A percentile compares a stretch with the other conserved stretches of the same genome.
Evolutionary conservation across 2,113 vertebrate species (phyloP).

Genomic region (Toxostoma redivivum): DNA sequence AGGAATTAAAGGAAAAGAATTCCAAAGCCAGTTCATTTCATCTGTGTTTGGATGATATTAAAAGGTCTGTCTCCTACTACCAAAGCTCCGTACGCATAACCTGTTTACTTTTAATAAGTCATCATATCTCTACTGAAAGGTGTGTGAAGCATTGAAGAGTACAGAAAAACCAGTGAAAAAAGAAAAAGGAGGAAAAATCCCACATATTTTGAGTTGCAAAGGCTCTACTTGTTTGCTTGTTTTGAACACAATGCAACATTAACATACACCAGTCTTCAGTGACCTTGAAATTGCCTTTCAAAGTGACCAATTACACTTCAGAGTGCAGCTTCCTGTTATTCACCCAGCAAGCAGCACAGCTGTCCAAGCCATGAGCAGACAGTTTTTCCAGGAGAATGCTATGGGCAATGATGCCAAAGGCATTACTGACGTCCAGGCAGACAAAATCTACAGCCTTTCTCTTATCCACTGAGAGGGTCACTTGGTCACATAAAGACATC

Average conservation of each 20-base stretch:
- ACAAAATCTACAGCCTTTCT: background rate
- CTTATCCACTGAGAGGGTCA: background rate
- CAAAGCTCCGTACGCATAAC: background rate
- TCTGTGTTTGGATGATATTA: background rate
- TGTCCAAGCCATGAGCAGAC: background rate
- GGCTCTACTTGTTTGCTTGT: accelerated
- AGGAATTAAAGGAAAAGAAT: background rate
- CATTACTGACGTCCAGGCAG: accelerated
- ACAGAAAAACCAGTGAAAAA: background rate
- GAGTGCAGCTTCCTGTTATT: accelerated
- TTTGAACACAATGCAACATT: background rate
- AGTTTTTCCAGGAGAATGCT: background rate
- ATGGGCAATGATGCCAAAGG: background rate
- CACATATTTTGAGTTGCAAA: background rate
- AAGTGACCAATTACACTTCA: accelerated
- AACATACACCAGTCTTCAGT: background rate
- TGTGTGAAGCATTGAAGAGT: background rate
- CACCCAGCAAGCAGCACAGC: background rate
- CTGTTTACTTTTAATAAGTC: background rate
- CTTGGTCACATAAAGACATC: background rate
- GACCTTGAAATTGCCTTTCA: background rate
- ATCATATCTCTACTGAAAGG: background rate
- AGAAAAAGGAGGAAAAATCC: background rate
- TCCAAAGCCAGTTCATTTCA: background rate
- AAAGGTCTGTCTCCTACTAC: background rate